Conservation (phyloP, 2,888 invertebrate species). For the Chymomyza amoena region DNA sequence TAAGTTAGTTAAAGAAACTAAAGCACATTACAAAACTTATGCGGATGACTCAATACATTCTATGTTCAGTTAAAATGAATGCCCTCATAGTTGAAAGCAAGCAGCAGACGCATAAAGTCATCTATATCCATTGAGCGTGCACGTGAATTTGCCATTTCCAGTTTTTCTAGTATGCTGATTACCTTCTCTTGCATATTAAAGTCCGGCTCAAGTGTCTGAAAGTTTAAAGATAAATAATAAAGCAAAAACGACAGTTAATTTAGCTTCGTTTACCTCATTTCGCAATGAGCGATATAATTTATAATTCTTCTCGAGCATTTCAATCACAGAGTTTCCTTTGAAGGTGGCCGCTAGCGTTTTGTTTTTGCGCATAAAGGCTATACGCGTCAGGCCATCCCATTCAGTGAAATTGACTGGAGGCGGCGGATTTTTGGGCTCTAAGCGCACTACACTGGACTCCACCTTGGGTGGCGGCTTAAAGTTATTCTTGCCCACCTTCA, state of each 20-base stretch:
- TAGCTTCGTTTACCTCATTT: constrained; percentile 85
- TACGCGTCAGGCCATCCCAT: constrained; percentile 98
- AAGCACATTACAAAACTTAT: neutral
- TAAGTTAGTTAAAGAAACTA: neutral
- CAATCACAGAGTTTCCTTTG: constrained; percentile 89
- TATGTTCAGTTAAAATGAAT: constrained; percentile 86
- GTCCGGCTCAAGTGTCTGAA: constrained; percentile 85
- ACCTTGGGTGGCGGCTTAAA: constrained; percentile 99
- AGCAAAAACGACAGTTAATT: constrained; percentile 1
- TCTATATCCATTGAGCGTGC: constrained; percentile 97
- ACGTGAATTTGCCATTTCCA: constrained; percentile 86
- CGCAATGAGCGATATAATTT: constrained; percentile 91
- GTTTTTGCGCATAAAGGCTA: constrained; percentile 97
- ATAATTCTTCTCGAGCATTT: constrained; percentile 94
- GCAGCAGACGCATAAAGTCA: constrained; percentile 93
- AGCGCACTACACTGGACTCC: constrained; percentile 97
- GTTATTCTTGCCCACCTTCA: constrained; percentile 99
- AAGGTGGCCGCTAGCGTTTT: constrained; percentile 96
- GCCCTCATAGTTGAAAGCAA: constrained; percentile 93
- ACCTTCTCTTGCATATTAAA: constrained; percentile 91
- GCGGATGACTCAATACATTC: too few species aligned
- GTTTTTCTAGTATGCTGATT: constrained; percentile 84
- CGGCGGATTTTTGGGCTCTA: constrained; percentile 98
- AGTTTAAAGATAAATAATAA: neutral
- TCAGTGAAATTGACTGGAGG: constrained; percentile 97